Conservation (phyloP, 2,888 invertebrate species). For the Neoscelio sp. region DNA sequence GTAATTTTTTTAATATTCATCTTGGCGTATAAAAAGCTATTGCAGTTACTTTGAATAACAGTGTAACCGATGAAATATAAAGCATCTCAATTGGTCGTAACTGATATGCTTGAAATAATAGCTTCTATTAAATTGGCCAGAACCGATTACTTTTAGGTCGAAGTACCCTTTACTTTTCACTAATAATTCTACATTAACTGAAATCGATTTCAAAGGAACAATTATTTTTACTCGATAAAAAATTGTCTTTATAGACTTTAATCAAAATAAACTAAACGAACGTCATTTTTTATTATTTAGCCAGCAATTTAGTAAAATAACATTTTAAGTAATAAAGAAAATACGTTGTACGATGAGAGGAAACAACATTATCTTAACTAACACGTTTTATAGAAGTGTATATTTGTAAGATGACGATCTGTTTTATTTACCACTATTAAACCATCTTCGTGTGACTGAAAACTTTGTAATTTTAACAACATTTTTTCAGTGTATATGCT, state of each 20-base stretch:
- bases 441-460: too few species aligned
- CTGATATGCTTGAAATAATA: conserved; percentile 27
- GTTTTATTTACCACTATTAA: too few species aligned
- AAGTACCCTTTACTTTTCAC: background rate
- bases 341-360: too few species aligned
- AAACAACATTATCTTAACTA: too few species aligned
- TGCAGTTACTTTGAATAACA: background rate
- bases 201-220: background rate
- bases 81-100: conserved; percentile 24
- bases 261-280: background rate
- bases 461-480: too few species aligned
- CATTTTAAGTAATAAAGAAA: too few species aligned
- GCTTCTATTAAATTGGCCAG: conserved; percentile 7
- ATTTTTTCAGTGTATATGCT: too few species aligned
- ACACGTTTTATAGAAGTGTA: too few species aligned
- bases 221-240: background rate
- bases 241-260: background rate
- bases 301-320: too few species aligned
- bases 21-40: background rate
- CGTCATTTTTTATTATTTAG: too few species aligned
- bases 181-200: conserved; percentile 1
- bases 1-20: background rate
- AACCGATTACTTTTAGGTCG: conserved; percentile 1
- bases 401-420: too few species aligned
- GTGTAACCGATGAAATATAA: conserved; percentile 12